phyloP scores from a whole-genome alignment of 2,113 vertebrate species.

The Phylloscopus trochilus region DNA sequence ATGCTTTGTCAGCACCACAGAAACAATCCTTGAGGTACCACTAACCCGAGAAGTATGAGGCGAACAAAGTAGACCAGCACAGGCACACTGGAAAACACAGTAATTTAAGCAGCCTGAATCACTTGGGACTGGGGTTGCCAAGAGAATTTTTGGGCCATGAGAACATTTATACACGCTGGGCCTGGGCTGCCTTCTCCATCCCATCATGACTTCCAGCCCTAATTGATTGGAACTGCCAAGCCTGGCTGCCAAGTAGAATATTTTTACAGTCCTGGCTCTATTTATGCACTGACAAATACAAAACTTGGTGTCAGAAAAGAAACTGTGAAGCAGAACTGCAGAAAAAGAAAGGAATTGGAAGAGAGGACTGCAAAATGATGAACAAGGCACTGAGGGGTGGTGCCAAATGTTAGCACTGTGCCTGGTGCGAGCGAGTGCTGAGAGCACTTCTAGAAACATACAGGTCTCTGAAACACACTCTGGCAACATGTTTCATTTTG shows the following conservation, averaged over 20 bases:
- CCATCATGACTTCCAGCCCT: conserved; percentile 51
- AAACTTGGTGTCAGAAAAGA: conserved; percentile 2
- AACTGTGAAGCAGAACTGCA: background rate
- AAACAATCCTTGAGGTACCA: background rate
- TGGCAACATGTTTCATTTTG: background rate
- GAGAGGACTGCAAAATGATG: background rate
- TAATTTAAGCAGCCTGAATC: background rate
- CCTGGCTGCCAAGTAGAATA: conserved; percentile 55
- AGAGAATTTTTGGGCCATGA: conserved; percentile 58
- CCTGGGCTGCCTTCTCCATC: conserved; percentile 13
- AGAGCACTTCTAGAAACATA: background rate
- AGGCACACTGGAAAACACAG: conserved; percentile 8
- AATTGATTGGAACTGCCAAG: conserved; percentile 65
- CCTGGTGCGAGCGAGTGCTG: rapidly evolving
- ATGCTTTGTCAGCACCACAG: background rate
- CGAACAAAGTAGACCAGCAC: background rate
- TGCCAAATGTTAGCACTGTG: background rate
- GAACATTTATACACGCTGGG: background rate
- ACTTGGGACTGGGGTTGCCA: background rate
- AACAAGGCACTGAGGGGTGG: background rate
- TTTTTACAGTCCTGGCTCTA: conserved; percentile 46
- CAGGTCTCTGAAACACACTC: background rate
- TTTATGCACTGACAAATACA: conserved; percentile 50
- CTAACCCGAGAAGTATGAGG: background rate
- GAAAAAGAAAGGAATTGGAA: background rate